These are phyloP conservation scores for Cantharis flavilabris DNA, from an alignment of 2,888 invertebrate genomes.

Conservation along the genomic window DNA sequence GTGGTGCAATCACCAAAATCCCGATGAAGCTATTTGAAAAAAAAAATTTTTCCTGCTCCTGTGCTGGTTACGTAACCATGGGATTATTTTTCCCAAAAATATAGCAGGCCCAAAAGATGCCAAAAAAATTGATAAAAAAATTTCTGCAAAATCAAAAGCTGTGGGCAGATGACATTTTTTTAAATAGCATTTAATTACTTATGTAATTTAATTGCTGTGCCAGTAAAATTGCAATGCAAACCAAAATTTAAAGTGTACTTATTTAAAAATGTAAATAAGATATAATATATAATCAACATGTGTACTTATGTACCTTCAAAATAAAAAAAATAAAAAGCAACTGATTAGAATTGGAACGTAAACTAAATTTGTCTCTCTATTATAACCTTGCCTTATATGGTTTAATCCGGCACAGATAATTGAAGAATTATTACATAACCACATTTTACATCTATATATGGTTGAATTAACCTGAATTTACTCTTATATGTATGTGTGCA, in stretches of 20 bases:
- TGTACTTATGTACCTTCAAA: not conserved
- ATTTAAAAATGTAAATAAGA: not conserved
- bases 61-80: no score
- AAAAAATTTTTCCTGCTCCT: not conserved
- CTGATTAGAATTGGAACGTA: conserved; percentile 23
- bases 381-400: conserved; percentile 26
- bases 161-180: not conserved
- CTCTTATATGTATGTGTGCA: not conserved
- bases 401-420: conserved; percentile 21
- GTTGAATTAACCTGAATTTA: conserved; percentile 14
- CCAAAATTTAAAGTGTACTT: not conserved
- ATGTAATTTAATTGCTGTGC: not conserved
- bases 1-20: not conserved
- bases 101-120: no score
- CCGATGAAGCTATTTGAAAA: not conserved
- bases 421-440: conserved; percentile 18
- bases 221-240: not conserved
- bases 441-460: conserved; percentile 22
- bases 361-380: conserved; percentile 15
- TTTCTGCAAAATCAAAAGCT: not conserved
- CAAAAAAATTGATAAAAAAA: no score
- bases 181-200: not conserved
- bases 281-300: not conserved
- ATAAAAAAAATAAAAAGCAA: not conserved
- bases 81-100: no score